Conservation (phyloP, 2,888 invertebrate species). For the Clitarchus hookeri region DNA sequence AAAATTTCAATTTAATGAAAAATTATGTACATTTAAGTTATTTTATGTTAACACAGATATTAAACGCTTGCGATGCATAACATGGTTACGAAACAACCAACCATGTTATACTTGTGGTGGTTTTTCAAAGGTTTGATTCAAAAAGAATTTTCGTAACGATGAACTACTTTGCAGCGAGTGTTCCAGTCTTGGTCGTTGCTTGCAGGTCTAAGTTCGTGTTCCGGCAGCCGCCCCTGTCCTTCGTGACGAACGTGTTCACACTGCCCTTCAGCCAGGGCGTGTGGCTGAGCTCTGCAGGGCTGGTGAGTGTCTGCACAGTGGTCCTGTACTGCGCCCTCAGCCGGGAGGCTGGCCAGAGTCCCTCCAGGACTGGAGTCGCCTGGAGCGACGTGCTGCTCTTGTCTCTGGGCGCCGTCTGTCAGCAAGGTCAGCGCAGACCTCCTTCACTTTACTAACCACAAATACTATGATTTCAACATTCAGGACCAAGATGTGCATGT, state of each 20-base stretch:
- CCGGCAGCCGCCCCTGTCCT: constrained; percentile 40
- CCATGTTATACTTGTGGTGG: too few relatives aligned
- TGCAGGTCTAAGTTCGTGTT: constrained; percentile 37
- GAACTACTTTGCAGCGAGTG: constrained; percentile 43
- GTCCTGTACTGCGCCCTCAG: constrained; percentile 30
- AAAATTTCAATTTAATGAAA: too few relatives aligned
- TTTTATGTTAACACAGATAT: too few relatives aligned
- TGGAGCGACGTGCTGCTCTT: constrained; percentile 38
- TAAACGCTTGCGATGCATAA: too few relatives aligned
- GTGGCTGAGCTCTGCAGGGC: constrained; percentile 34
- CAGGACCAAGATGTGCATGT: too few relatives aligned
- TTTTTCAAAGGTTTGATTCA: too few relatives aligned
- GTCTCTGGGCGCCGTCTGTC: constrained; percentile 40
- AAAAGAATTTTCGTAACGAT: too few relatives aligned
- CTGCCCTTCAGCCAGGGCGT: constrained; percentile 38
- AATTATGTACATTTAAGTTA: too few relatives aligned
- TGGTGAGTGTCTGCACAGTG: constrained; percentile 31
- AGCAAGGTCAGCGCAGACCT: constrained; percentile 35
- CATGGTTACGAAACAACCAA: too few relatives aligned
- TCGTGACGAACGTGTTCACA: constrained; percentile 39
- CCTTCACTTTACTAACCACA: too few relatives aligned
- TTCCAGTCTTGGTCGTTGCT: constrained; percentile 47
- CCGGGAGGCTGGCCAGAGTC: constrained; percentile 23
- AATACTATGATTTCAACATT: too few relatives aligned
- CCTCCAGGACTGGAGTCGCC: neutral